These are phyloP conservation scores for Cremastinae sp. DNA, from an alignment of 2,888 invertebrate species.

Conservation along the genomic window DNA sequence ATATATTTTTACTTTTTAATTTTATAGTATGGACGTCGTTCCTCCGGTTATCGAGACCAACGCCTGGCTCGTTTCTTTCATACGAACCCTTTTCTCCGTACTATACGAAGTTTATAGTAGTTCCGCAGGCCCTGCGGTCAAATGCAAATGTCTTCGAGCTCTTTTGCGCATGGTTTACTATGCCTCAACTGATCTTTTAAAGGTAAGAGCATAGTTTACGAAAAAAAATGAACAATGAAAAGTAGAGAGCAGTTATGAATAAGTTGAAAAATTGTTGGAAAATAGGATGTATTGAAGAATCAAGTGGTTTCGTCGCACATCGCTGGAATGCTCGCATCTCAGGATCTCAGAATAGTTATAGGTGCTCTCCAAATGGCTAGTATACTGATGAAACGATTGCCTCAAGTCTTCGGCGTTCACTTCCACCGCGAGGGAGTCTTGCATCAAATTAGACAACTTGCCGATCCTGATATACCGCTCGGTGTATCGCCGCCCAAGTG, in stretches of 20 bases:
- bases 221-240: not conserved
- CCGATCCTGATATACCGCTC: conserved; percentile 85
- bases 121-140: conserved; percentile 98
- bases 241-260: not conserved
- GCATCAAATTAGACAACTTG: conserved; percentile 90
- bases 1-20: conserved; percentile 37
- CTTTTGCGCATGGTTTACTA: conserved; percentile 98
- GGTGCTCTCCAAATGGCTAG: conserved; percentile 98
- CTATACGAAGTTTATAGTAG: conserved; percentile 99
- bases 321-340: conserved; percentile 98
- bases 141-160: conserved; percentile 97
- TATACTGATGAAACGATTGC: conserved; percentile 97
- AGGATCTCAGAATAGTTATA: conserved; percentile 97
- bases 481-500: conserved; percentile 81
- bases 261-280: conserved; percentile 10
- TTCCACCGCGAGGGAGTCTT: conserved; percentile 99
- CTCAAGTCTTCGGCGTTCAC: conserved; percentile 96
- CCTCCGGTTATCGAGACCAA: conserved; percentile 79
- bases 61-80: conserved; percentile 81
- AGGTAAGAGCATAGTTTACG: conserved; percentile 79
- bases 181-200: conserved; percentile 92
- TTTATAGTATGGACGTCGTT: conserved; percentile 77
- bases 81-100: conserved; percentile 93
- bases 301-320: conserved; percentile 96
- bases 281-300: conserved; percentile 83